Base-by-base conservation (phyloP, 2,888 invertebrate genomes). In the Chymomyza procnemis region DNA sequence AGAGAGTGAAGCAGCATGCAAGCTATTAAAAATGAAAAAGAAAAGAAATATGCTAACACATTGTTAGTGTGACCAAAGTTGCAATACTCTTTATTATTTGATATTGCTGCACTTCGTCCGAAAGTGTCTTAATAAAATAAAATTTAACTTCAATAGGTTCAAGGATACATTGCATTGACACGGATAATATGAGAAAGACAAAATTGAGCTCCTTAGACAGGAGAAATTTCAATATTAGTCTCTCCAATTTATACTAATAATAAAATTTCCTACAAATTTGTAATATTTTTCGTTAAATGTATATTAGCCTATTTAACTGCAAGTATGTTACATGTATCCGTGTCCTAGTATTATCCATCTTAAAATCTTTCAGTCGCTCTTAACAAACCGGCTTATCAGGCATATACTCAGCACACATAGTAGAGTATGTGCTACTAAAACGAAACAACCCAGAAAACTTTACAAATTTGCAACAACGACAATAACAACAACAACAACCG, bases 21-120 rank as follows among this genome's bases (percentile, higher is more conserved):
- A 61, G 74, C 73, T 72, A 74, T 74, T 74, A 75, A 75, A 71
- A 71, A 48, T 21, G 26, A 48, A 14, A 19, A 3, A 18, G 22
- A 58, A 34, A 34, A 34, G 18, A 3, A 18, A 59, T 4, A 14
- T 41, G 9, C 12, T 41, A 14, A 41, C 34, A 3, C 12, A 6
- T 41, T 12, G 9, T 9, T 2, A 12, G 34, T 41, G 9, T 1
- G 1, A 41, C 2, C 34, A 41, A 41, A 41, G 34, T 12, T 41
- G 34, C 3, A 41, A 41, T 41, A 12, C 34, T 41, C 34, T 41
- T 41, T 12, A 12, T 3, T n/a, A n/a, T n/a, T n/a, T 9, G 34
- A 41, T 1, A 41, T 41, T 3, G 34, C 12, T 41, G 12, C 12
- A 12, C 12, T 12, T 12, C 12, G 9, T 8, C 8, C 1, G 26